Percentiles rank a stretch among this genome's conserved stretches.
Conservation (phyloP, 2,888 invertebrate genomes). For the Leucophora obtusa region DNA sequence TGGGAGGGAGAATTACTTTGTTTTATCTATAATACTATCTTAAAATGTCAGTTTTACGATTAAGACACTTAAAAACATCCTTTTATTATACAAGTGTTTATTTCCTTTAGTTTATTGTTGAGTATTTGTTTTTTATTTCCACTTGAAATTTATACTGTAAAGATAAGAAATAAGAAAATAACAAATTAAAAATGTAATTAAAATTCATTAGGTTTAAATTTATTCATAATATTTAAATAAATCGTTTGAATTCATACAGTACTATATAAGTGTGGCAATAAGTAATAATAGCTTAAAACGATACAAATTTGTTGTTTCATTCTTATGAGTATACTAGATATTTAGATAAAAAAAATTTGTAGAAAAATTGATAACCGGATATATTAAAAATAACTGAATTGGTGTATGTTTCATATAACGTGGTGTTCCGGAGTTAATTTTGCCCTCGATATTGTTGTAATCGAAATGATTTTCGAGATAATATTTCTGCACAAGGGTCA, state of each 20-base stretch:
- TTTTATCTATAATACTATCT: background rate
- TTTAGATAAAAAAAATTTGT: too few relatives aligned
- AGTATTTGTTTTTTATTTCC: background rate
- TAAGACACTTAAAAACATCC: conserved; percentile 38
- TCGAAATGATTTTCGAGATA: too few relatives aligned
- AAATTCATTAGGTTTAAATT: conserved; percentile 1
- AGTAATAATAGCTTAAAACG: too few relatives aligned
- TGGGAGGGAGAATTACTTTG: background rate
- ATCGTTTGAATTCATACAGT: background rate
- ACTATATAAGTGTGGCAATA: background rate
- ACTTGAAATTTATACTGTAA: conserved; percentile 45
- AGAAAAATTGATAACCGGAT: too few relatives aligned
- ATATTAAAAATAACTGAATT: too few relatives aligned
- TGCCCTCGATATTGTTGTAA: too few relatives aligned
- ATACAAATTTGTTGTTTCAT: too few relatives aligned
- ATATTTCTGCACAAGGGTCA: too few relatives aligned
- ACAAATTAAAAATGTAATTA: conserved; percentile 7
- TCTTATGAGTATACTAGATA: too few relatives aligned
- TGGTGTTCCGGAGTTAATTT: too few relatives aligned
- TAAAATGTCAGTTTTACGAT: background rate
- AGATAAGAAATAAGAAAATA: conserved; percentile 40
- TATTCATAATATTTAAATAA: background rate
- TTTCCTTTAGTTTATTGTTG: background rate
- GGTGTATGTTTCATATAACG: too few relatives aligned
- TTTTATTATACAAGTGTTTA: conserved; percentile 1